A percentile compares a stretch with the other conserved stretches of the same genome.
Conservation (phyloP, 2,113 vertebrate genomes). For the Isichthys henryi region DNA sequence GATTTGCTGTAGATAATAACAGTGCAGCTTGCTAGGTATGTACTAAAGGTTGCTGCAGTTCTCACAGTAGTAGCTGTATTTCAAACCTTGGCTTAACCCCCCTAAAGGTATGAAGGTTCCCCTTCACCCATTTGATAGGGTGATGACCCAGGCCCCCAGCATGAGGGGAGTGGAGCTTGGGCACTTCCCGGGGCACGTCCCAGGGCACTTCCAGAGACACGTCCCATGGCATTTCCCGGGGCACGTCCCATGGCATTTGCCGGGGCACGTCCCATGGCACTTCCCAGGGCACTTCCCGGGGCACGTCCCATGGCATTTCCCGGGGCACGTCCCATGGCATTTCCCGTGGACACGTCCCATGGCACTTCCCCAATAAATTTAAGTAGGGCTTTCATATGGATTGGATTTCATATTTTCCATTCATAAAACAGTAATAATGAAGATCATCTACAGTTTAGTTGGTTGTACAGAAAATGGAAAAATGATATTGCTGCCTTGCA, state of each 20-base stretch:
- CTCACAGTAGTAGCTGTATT: not conserved
- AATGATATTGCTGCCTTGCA: not conserved
- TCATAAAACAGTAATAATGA: not conserved
- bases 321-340: no score
- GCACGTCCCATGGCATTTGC: not conserved
- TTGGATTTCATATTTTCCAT: not conserved
- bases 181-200: not conserved
- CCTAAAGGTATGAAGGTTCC: not conserved
- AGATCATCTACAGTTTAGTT: not conserved
- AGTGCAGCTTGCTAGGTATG: not conserved
- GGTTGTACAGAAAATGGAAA: not conserved
- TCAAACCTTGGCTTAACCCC: not conserved
- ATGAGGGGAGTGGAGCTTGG: not conserved
- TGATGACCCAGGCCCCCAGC: not conserved
- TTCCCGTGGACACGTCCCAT: accelerated
- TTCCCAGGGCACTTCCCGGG: no score
- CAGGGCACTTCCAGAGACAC: no score
- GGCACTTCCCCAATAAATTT: not conserved
- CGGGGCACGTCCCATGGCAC: no score
- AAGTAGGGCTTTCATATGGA: not conserved
- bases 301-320: not conserved
- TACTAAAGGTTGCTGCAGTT: not conserved
- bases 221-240: no score
- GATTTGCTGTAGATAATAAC: not conserved
- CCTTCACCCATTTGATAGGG: not conserved